Evolutionary conservation across 2,888 invertebrate genomes (phyloP).

Genomic region (Epinotia brunnichana): DNA sequence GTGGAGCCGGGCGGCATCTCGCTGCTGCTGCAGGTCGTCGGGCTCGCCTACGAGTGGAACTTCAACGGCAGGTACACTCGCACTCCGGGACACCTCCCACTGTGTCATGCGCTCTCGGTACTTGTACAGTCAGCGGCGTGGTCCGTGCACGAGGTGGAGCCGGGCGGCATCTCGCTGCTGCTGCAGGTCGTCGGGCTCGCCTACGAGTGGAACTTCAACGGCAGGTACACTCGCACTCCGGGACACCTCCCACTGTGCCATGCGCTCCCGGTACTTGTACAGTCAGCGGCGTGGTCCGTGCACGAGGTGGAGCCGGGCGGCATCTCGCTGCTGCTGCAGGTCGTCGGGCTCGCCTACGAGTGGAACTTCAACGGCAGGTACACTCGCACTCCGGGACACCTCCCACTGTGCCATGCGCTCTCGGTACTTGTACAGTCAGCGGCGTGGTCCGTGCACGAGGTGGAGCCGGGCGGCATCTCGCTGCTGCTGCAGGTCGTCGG

Average conservation of each 20-base stretch:
- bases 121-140: constrained; percentile 88
- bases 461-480: too few species aligned
- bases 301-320: too few species aligned
- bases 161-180: constrained; percentile 92
- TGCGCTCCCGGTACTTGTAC: background rate
- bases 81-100: background rate
- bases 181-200: constrained; percentile 94
- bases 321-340: too few species aligned
- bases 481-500: too few species aligned
- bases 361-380: too few species aligned
- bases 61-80: constrained; percentile 88
- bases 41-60: constrained; percentile 96
- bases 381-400: too few species aligned
- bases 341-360: too few species aligned
- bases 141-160: constrained; percentile 90
- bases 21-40: constrained; percentile 92
- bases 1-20: constrained; percentile 92
- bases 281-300: too few species aligned
- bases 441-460: too few species aligned
- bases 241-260: background rate
- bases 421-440: too few species aligned
- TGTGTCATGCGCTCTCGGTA: background rate
- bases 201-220: constrained; percentile 96
- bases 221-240: constrained; percentile 78
- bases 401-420: too few species aligned